phyloP scores from a whole-genome alignment of 1,140 invertebrate species.

The Anastrepha obliqua region DNA sequence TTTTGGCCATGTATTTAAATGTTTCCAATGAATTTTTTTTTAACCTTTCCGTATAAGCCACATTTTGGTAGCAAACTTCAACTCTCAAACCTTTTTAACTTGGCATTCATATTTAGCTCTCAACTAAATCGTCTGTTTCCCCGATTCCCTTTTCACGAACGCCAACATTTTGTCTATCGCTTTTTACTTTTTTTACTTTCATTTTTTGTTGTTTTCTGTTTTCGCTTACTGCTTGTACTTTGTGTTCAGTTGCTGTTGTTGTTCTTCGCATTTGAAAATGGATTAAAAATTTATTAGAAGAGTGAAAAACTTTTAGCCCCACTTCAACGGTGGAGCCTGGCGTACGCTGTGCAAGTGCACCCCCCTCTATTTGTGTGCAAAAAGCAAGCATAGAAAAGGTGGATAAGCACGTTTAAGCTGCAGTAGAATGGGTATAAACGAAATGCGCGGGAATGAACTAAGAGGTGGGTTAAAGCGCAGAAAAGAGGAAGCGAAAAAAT shows the following conservation, averaged over 20 bases:
- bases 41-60: not conserved
- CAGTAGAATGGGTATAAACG: not conserved
- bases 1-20: not conserved
- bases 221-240: not conserved
- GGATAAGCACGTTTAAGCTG: not conserved
- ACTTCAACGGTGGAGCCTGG: not conserved
- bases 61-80: not conserved
- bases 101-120: not conserved
- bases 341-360: not conserved
- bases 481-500: too few species aligned
- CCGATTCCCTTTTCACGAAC: not conserved
- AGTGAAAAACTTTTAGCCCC: slow-evolving; percentile 4
- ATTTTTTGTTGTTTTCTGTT: not conserved
- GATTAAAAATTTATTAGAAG: slow-evolving; percentile 18
- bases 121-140: not conserved
- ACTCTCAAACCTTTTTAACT: not conserved
- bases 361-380: not conserved
- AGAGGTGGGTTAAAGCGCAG: too few species aligned
- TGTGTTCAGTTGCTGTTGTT: not conserved
- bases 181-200: not conserved
- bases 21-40: not conserved
- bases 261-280: not conserved
- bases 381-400: not conserved
- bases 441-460: not conserved
- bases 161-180: not conserved